Conservation (phyloP, 2,888 invertebrate species). For the Trypoxylon attenuatum region DNA sequence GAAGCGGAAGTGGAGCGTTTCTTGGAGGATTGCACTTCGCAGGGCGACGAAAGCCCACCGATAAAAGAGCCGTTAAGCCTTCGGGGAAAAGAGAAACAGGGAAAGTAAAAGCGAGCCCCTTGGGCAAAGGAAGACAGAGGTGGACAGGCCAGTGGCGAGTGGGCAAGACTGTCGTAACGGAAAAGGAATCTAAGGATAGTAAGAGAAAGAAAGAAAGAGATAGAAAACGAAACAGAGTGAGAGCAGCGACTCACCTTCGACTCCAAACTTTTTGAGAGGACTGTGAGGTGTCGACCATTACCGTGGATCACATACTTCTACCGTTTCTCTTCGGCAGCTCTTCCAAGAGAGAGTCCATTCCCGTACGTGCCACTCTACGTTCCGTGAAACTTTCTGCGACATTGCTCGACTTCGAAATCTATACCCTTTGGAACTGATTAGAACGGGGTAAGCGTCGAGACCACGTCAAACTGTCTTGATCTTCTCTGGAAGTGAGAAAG, state of each 20-base stretch:
- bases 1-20: constrained; percentile 5
- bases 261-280: constrained; percentile 52
- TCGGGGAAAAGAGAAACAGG: constrained; percentile 14
- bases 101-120: not conserved
- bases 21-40: constrained; percentile 38
- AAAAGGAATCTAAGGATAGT: not conserved
- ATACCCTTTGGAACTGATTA: constrained; percentile 49
- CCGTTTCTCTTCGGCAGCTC: constrained; percentile 35
- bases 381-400: constrained; percentile 44
- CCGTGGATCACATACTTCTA: constrained; percentile 56
- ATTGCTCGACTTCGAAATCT: constrained; percentile 52
- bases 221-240: not conserved
- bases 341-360: not conserved
- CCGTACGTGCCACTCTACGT: not conserved
- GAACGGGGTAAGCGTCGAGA: constrained; percentile 23
- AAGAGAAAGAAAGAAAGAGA: not conserved
- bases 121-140: constrained; percentile 2
- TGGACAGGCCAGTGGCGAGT: not conserved
- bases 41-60: constrained; percentile 39
- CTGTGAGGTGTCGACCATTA: constrained; percentile 49
- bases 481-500: too few species aligned
- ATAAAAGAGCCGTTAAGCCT: constrained; percentile 43
- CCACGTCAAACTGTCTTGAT: too few species aligned
- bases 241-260: constrained; percentile 44
- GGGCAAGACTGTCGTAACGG: not conserved